Evolutionary conservation across 2,888 invertebrate genomes (phyloP).

Genomic region (Danaus chrysippus): DNA sequence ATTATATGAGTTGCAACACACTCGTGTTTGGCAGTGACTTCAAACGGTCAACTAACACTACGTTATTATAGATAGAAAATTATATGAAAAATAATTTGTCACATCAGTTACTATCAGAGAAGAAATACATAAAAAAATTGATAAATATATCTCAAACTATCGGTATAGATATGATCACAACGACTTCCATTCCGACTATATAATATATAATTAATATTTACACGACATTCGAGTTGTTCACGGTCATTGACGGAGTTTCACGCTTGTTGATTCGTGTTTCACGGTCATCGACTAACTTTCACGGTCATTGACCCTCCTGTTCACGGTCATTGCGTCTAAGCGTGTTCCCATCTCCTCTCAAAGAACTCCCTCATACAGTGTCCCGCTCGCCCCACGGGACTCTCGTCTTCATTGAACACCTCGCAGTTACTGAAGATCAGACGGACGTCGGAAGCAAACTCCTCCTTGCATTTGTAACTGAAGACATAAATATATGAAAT

Average conservation of each 20-base stretch:
- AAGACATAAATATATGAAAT: conserved; percentile 1
- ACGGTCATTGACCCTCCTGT: background rate
- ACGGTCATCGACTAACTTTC: background rate
- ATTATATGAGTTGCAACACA: background rate
- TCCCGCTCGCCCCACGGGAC: conserved; percentile 97
- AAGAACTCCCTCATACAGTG: conserved; percentile 96
- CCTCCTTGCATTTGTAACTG: conserved; percentile 95
- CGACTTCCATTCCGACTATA: no score
- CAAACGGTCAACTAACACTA: background rate
- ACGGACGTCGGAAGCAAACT: conserved; percentile 94
- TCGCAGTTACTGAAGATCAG: conserved; percentile 99
- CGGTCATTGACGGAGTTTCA: no score
- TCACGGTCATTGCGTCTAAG: conserved; percentile 24
- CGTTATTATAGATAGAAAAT: background rate
- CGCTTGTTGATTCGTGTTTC: background rate
- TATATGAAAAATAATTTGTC: background rate
- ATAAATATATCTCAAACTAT: no score
- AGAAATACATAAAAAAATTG: no score
- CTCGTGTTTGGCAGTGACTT: background rate
- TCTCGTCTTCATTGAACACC: conserved; percentile 98
- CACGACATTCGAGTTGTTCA: no score
- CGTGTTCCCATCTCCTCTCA: conserved; percentile 87
- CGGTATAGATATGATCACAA: no score
- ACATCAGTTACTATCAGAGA: no score
- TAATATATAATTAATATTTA: no score